Evolutionary conservation across 2,797 vertebrate species (phyloP).

Genomic region (Coregonus sp.): DNA sequence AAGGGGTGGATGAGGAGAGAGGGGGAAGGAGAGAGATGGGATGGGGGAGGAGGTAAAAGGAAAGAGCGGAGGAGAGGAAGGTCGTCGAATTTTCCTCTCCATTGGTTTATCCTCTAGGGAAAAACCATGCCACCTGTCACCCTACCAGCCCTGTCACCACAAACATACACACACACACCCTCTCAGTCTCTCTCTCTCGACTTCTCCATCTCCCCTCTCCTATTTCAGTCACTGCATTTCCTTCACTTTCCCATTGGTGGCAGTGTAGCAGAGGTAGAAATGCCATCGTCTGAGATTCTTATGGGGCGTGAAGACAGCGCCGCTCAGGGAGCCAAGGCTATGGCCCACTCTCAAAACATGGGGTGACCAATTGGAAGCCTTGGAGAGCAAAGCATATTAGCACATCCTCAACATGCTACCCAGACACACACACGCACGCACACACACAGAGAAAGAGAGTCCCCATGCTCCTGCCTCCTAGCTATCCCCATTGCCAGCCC

Average conservation of each 20-base stretch:
- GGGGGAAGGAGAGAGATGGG: not conserved
- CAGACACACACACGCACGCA: slow-evolving; percentile 4
- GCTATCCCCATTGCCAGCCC: not conserved
- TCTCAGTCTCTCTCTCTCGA: not conserved
- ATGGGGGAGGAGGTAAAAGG: not conserved
- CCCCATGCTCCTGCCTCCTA: not conserved
- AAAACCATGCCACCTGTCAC: slow-evolving; percentile 41
- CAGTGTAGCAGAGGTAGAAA: not conserved
- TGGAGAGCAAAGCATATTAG: slow-evolving; percentile 23
- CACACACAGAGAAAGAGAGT: not conserved
- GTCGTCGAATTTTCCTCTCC: slow-evolving; percentile 10
- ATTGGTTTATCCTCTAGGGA: slow-evolving; percentile 32
- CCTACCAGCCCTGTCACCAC: slow-evolving; percentile 7
- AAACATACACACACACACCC: no score
- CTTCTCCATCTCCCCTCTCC: not conserved
- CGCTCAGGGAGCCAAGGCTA: slow-evolving; percentile 7
- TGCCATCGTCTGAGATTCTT: slow-evolving; percentile 10
- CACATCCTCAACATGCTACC: slow-evolving; percentile 7
- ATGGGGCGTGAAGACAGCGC: slow-evolving; percentile 26
- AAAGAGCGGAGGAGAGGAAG: not conserved
- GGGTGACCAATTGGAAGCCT: slow-evolving; percentile 1
- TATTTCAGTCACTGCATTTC: slow-evolving; percentile 4
- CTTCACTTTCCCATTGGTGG: slow-evolving; percentile 25
- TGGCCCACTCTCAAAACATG: slow-evolving; percentile 17
- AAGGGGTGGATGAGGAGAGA: not conserved